phyloP scores from a whole-genome alignment of 2,113 vertebrate genomes.

The Trogon surrucura region DNA sequence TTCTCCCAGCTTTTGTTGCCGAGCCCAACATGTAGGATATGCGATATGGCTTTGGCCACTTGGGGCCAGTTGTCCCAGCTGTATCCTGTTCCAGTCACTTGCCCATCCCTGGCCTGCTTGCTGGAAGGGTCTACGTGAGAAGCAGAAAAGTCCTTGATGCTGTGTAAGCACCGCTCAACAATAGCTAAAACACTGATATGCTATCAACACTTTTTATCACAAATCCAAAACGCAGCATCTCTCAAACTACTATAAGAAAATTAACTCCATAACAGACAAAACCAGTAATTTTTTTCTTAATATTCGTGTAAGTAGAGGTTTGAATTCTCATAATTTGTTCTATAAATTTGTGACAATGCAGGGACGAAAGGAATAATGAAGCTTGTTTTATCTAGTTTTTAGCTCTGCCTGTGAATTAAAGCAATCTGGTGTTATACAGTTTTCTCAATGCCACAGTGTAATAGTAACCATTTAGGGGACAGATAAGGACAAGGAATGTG shows the following conservation, averaged over 20 bases:
- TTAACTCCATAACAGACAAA: background rate
- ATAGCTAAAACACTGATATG: fast-evolving
- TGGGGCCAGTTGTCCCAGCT: background rate
- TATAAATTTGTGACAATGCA: background rate
- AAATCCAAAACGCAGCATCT: background rate
- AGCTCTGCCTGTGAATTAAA: background rate
- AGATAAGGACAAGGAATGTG: background rate
- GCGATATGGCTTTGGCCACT: too few species aligned
- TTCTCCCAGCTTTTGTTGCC: background rate
- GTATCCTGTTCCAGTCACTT: background rate
- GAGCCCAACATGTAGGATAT: background rate
- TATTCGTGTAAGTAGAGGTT: background rate
- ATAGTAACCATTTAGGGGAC: background rate
- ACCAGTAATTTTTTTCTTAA: background rate
- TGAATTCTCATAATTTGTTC: background rate
- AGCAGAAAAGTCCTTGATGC: fast-evolving
- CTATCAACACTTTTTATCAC: background rate
- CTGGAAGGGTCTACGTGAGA: background rate
- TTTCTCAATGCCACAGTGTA: background rate
- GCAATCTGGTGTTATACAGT: background rate
- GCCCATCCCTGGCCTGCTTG: background rate
- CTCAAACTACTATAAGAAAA: background rate
- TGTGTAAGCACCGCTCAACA: background rate
- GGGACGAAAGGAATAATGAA: background rate
- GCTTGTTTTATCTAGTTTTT: background rate